These are phyloP conservation scores for Cecropterus lyciades DNA, from an alignment of 1,140 invertebrate species.

Conservation along the genomic window DNA sequence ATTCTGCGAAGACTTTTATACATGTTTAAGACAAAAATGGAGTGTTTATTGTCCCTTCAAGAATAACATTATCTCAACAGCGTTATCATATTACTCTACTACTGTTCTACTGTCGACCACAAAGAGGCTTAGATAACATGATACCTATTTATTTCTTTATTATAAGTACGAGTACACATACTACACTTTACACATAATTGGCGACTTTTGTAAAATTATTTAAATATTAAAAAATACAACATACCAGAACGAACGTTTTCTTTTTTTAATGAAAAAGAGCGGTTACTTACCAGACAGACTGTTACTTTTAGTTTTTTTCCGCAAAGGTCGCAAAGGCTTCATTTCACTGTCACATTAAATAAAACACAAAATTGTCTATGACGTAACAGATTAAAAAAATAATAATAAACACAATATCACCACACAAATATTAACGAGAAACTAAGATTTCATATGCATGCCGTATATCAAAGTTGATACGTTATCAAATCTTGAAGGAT, in stretches of 20 bases:
- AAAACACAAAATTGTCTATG: neutral
- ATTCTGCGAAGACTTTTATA: too few relatives aligned
- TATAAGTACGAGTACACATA: too few relatives aligned
- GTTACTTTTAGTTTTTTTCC: constrained; percentile 24
- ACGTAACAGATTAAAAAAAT: neutral
- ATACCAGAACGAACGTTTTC: too few relatives aligned
- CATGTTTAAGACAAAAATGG: too few relatives aligned
- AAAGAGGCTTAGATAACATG: too few relatives aligned
- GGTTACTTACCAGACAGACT: constrained; percentile 16
- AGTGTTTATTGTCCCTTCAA: too few relatives aligned
- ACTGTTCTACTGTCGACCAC: too few relatives aligned
- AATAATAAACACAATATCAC: neutral
- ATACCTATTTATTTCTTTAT: too few relatives aligned
- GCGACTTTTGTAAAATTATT: neutral
- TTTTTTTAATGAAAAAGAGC: too few relatives aligned
- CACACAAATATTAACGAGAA: neutral
- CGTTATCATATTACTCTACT: too few relatives aligned
- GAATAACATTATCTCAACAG: too few relatives aligned
- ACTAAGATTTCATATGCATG: constrained; percentile 22
- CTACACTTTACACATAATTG: too few relatives aligned
- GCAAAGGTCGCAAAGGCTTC: constrained; percentile 15
- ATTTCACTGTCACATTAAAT: constrained; percentile 20
- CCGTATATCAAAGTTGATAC: constrained; percentile 4
- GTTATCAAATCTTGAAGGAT: constrained; percentile 22
- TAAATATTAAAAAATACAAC: neutral